Base-by-base conservation (phyloP, 2,888 invertebrate species). In the Callyntrura sp. region DNA sequence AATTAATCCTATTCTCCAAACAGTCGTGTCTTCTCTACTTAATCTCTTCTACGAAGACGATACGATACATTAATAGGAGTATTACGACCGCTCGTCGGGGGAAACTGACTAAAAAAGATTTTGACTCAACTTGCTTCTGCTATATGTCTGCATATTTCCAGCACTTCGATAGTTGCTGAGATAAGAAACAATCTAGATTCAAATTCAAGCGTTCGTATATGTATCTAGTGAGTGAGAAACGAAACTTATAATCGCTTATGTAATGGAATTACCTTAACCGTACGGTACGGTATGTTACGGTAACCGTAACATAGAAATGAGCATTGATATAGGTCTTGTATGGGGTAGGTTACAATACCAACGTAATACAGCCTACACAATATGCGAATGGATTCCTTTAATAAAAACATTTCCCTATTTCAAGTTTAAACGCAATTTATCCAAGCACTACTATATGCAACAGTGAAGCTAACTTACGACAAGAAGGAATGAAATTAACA, bases 1-100 rank as follows among this genome's bases (percentile, higher is more conserved):
- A 83, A 83, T 83, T 83, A 83, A 83, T 68, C 68, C 70, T 8
- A 68, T 48, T 83, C 68, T 70, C 70, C 60, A 25, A 62, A 62
- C 62, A 62, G 62, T 20, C 62, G 23, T 62, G 62, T 62, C 62
- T 20, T 62, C 23, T 62, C 62, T 25, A 62, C 25, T 62, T 62
- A 62, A 62, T 62, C 62, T 62, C 62, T 62, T 62, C 6, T 62
- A 62, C 23, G 62, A 62, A 62, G 62, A 62, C 25, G 62, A 25
- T 62, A n/a, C 62, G 62, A 62, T 62, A 62, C 62, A 62, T 62
- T 62, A 62, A 25, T 62, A 25, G 23, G 23, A 62, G 14, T 25
- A 62, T 11, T 62, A 62, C 62, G 62, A 62, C 62, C 62, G 25
- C 25, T 0, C 9, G 35, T n/a, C n/a, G 25, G 62, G n/a, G 62